Conservation (phyloP, 2,888 invertebrate species). For the Pristionchus fissidentatus region DNA sequence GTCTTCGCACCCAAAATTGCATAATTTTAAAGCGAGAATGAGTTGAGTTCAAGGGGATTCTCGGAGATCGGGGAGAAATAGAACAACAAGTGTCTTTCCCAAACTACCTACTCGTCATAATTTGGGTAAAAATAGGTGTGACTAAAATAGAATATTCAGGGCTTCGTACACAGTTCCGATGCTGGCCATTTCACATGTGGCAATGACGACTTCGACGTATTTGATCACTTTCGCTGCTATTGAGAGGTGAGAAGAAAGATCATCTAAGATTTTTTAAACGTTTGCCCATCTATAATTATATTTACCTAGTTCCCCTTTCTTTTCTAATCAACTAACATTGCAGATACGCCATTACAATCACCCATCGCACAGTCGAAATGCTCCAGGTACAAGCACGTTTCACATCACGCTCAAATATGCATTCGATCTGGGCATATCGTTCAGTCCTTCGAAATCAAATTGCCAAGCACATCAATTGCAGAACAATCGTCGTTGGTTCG, state of each 20-base stretch:
- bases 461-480: not conserved
- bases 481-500: constrained; percentile 46
- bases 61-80: too few relatives aligned
- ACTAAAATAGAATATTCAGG: constrained; percentile 56
- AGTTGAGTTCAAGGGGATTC: too few relatives aligned
- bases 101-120: too few relatives aligned
- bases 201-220: constrained; percentile 64
- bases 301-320: not conserved
- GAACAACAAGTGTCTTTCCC: too few relatives aligned
- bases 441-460: too few relatives aligned
- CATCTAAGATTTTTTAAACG: not conserved
- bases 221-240: constrained; percentile 67
- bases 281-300: not conserved
- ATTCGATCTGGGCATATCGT: too few relatives aligned
- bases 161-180: constrained; percentile 62
- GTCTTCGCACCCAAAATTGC: too few relatives aligned
- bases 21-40: too few relatives aligned
- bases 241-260: constrained; percentile 51
- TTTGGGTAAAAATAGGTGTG: not conserved
- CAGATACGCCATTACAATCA: constrained; percentile 55
- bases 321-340: not conserved
- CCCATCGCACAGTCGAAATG: constrained; percentile 50
- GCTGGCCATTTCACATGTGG: constrained; percentile 62
- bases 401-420: not conserved
- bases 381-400: constrained; percentile 48